Evolutionary conservation across 2,113 vertebrate species (phyloP), one percentile per base, ranked within the genome.

Genomic region (Vidua chalybeata): DNA sequence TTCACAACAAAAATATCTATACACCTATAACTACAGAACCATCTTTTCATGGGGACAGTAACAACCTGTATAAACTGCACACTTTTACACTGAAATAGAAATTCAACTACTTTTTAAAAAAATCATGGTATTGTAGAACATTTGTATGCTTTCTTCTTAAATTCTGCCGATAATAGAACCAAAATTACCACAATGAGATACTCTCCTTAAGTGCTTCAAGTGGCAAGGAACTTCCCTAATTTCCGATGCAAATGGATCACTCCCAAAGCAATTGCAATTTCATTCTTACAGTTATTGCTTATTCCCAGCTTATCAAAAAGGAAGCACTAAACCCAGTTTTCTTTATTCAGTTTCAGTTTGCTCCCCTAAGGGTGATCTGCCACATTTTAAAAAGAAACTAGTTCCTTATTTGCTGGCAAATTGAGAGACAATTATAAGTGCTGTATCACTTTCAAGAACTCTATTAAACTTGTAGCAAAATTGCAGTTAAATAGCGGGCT

Each of bases 1-100:
- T 95, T 91, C 96, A 98, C 93, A 97, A 97, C 95, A 96, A 97
- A 97, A 94, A 87, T 94, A 96, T 74, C 90, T 94, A 93, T 89
- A 94, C 93, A 97, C 84, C 89, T 96, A 88, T 87, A 94, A 82
- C 72, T 96, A 66, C 96, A 96, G 94, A 95, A 96, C 95, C 94
- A 94, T 77, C 90, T 95, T 86, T 84, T 75, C 64, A 48, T 75
- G 55, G 87, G 90, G 85, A 96, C 94, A 96, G 80, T 84, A 97
- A 92, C 94, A 93, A 92, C 86, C 94, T 95, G 94, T 88, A 81
- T 83, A 95, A 97, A 94, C 96, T 73, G 89, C 93, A 89, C 78
- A 91, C 56, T 86, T 95, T 49, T 56, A 80, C 79, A 94, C n/a
- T 20, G 82, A 95, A 97, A 95, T 86, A 97, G 87, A 98, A 97